These are phyloP conservation scores for Pelobates cultripes DNA, from an alignment of 2,797 vertebrate genomes.

Conservation along the genomic window DNA sequence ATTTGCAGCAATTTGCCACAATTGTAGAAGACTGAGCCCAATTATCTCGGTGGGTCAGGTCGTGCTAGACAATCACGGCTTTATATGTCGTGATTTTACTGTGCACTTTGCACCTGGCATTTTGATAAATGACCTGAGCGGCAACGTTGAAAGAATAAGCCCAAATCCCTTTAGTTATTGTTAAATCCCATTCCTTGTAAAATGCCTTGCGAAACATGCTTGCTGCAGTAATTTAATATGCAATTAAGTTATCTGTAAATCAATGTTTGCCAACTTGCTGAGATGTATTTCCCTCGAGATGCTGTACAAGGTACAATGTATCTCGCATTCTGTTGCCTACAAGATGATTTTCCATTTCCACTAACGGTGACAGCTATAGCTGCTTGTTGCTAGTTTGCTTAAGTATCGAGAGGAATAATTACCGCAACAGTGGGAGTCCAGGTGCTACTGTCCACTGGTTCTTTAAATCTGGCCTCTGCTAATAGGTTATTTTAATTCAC, in stretches of 20 bases:
- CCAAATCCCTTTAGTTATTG: slow-evolving; percentile 18
- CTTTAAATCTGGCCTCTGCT: neutral
- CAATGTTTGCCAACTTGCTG: slow-evolving; percentile 19
- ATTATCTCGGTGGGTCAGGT: neutral
- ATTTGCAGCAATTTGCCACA: neutral
- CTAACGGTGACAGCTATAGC: neutral
- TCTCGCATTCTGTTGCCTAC: neutral
- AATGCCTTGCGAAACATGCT: slow-evolving; percentile 18
- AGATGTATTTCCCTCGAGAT: slow-evolving; percentile 23
- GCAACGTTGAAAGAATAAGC: neutral
- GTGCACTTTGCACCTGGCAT: neutral
- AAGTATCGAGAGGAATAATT: neutral
- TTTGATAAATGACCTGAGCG: slow-evolving; percentile 6
- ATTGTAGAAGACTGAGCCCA: neutral
- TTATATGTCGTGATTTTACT: slow-evolving; percentile 1
- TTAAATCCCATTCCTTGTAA: slow-evolving; percentile 18
- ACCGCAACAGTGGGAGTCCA: neutral
- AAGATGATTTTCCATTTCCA: neutral
- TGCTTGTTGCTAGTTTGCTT: neutral
- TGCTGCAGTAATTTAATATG: slow-evolving; percentile 24
- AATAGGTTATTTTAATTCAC: neutral
- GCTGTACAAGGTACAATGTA: neutral
- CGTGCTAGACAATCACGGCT: neutral
- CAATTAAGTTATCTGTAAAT: slow-evolving; percentile 32
- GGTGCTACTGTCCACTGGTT: neutral